Conservation (phyloP, 1,140 invertebrate species). For the Euschistus heros region DNA sequence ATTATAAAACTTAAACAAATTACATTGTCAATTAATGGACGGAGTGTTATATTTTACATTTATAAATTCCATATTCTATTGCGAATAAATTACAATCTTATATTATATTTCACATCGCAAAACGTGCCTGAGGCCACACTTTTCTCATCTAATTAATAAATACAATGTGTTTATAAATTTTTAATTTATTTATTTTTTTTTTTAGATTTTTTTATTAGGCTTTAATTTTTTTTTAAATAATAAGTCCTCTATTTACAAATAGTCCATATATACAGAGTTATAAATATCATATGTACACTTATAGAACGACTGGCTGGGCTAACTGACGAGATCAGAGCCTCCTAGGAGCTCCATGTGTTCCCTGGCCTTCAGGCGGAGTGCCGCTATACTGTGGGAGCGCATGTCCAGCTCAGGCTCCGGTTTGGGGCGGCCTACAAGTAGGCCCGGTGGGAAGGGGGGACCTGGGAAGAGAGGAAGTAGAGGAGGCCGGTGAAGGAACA, state of each 20-base stretch:
- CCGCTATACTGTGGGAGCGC: conserved; percentile 79
- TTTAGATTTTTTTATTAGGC: neutral
- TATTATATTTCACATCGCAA: conserved; percentile 8
- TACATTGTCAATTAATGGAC: conserved; percentile 15
- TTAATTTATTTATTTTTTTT: neutral
- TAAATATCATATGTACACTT: conserved; percentile 8
- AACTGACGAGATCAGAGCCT: conserved; percentile 13
- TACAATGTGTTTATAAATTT: conserved; percentile 7
- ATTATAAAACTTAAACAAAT: conserved; percentile 21
- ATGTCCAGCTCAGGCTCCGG: conserved; percentile 61
- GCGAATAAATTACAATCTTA: conserved; percentile 8
- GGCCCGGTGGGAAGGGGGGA: conserved; percentile 46
- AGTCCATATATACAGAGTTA: neutral
- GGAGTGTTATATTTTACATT: conserved; percentile 14
- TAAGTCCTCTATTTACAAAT: neutral
- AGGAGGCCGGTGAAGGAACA: conserved; percentile 40
- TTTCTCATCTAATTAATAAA: conserved; percentile 18
- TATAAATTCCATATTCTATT: conserved; percentile 3
- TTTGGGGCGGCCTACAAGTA: conserved; percentile 45
- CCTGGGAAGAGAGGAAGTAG: conserved; percentile 39
- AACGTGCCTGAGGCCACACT: conserved; percentile 11
- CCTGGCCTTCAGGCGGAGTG: conserved; percentile 76
- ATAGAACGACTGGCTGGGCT: neutral
- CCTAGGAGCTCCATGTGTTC: conserved; percentile 53
- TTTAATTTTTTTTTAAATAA: neutral